Conservation (phyloP, 2,797 vertebrate genomes). For the Onychomys leucogaster region DNA sequence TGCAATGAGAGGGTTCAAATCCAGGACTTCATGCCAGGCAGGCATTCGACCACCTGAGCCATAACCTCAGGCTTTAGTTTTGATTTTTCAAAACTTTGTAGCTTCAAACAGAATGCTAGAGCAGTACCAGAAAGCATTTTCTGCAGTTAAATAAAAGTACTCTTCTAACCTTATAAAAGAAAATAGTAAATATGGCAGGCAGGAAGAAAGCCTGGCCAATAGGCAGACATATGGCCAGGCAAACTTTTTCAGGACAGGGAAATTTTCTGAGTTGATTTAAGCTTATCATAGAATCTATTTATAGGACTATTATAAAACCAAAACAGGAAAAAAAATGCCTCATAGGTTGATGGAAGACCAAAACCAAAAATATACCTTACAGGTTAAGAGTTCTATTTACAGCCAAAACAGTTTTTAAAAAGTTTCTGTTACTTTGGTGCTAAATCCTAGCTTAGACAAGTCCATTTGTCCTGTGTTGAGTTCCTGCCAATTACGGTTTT, state of each 20-base stretch:
- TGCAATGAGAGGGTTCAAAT: not conserved
- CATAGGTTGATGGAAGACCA: not conserved
- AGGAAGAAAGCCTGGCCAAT: conserved; percentile 33
- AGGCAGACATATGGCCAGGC: not conserved
- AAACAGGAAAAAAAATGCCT: not conserved
- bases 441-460: not conserved
- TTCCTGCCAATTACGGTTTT: not conserved
- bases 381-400: not conserved
- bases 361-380: not conserved
- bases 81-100: not conserved
- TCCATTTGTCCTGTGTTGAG: not conserved
- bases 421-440: not conserved
- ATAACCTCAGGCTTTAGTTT: not conserved
- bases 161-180: conserved; percentile 49
- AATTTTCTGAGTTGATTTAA: conserved; percentile 38
- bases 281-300: conserved; percentile 51
- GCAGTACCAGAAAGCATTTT: conserved; percentile 15
- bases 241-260: conserved; percentile 15
- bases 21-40: not conserved
- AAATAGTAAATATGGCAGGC: conserved; percentile 25
- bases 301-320: not conserved
- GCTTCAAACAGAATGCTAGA: not conserved
- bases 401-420: not conserved
- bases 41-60: not conserved
- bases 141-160: conserved; percentile 28